A percentile compares a stretch with the other conserved stretches of the same genome.
phyloP scores from a whole-genome alignment of 2,797 vertebrate genomes.

The Chelon auratus region DNA sequence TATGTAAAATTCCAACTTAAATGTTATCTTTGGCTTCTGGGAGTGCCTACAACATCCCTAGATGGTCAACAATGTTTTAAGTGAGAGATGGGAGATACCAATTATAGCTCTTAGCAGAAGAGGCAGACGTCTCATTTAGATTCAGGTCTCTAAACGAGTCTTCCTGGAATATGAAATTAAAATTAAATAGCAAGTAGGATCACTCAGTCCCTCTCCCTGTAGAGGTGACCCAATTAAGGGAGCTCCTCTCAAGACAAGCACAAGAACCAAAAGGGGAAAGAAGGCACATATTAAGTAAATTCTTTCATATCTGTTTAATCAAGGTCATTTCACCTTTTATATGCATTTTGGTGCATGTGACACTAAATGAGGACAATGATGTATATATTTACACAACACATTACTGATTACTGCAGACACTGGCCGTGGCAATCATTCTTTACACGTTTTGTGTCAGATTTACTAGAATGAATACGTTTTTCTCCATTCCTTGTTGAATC shows the following conservation, averaged over 20 bases:
- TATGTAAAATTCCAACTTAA: too few relatives aligned
- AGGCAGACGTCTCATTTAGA: constrained; percentile 77
- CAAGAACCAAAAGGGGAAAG: constrained; percentile 6
- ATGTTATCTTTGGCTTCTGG: constrained; percentile 2
- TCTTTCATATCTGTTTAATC: constrained; percentile 4
- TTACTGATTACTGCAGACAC: background rate
- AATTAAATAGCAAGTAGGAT: constrained; percentile 43
- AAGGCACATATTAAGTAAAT: constrained; percentile 21
- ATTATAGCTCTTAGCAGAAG: constrained; percentile 71
- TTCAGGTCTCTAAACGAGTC: constrained; percentile 73
- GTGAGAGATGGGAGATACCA: constrained; percentile 70
- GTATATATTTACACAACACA: constrained; percentile 38
- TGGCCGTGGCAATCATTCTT: background rate
- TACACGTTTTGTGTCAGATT: background rate
- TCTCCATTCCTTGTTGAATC: too few relatives aligned
- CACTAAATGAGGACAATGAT: constrained; percentile 21
- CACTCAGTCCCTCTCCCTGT: constrained; percentile 32
- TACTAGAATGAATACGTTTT: too few relatives aligned
- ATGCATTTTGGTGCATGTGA: background rate
- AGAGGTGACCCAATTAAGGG: constrained; percentile 74
- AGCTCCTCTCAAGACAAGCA: constrained; percentile 29
- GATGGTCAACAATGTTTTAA: constrained; percentile 60
- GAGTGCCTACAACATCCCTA: constrained; percentile 19
- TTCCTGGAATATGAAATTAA: constrained; percentile 78
- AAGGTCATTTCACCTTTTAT: too few relatives aligned